These are phyloP conservation scores for Hemicordylus capensis DNA, from an alignment of 2,113 vertebrate genomes.

Conservation along the genomic window DNA sequence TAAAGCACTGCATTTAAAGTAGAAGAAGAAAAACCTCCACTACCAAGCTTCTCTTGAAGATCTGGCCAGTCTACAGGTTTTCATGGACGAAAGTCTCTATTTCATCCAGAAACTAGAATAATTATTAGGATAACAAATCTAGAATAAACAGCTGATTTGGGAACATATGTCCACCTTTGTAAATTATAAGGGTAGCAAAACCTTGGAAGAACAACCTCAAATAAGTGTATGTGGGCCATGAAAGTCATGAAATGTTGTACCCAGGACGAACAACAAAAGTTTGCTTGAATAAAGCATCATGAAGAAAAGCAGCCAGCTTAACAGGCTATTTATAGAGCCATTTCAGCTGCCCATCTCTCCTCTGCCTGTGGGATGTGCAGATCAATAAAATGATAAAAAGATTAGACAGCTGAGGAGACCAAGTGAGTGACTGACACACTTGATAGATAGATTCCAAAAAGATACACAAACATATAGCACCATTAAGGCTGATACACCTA, in stretches of 20 bases:
- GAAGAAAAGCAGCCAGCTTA: slow-evolving; percentile 27
- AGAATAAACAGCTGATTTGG: background rate
- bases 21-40: background rate
- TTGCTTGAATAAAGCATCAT: slow-evolving; percentile 37
- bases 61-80: background rate
- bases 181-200: background rate
- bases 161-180: background rate
- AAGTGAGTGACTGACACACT: slow-evolving; percentile 48
- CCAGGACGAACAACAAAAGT: slow-evolving; percentile 16
- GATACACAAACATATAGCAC: slow-evolving; percentile 28
- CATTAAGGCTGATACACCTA: slow-evolving; percentile 21
- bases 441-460: slow-evolving; percentile 49
- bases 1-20: no score
- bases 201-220: background rate
- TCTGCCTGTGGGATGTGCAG: slow-evolving; percentile 29
- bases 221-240: no score
- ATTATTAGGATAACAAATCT: background rate
- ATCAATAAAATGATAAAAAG: slow-evolving; percentile 68
- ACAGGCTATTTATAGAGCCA: slow-evolving; percentile 57
- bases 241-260: background rate
- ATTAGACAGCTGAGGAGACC: slow-evolving; percentile 55
- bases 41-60: background rate
- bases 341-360: slow-evolving; percentile 45
- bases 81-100: background rate
- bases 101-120: background rate